Evolutionary conservation across 2,797 vertebrate species (phyloP).

Genomic region (Eidolon dupreanum): DNA sequence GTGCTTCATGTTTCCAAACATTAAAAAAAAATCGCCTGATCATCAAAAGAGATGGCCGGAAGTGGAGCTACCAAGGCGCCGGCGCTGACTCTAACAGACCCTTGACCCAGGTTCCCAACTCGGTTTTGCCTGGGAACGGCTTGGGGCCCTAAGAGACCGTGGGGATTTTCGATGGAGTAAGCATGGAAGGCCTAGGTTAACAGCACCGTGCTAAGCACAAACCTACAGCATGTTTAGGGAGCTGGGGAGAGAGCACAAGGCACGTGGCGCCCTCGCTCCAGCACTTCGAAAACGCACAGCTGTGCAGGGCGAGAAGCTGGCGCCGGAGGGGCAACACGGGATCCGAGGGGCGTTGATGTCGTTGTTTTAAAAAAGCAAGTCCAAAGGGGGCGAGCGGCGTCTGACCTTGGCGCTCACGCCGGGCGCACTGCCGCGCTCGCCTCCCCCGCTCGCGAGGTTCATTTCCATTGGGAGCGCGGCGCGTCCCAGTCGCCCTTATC

Average conservation of each 20-base stretch:
- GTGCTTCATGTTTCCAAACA: conserved; percentile 39
- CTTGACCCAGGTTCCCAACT: not conserved
- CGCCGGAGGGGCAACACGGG: not conserved
- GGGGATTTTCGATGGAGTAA: not conserved
- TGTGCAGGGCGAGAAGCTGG: not conserved
- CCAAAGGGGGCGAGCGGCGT: not conserved
- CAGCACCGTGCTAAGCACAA: not conserved
- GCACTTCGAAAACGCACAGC: conserved; percentile 22
- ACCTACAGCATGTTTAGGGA: not conserved
- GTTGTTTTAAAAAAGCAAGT: not conserved
- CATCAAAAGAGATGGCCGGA: conserved; percentile 26
- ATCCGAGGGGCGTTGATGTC: no score
- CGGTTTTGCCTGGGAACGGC: not conserved
- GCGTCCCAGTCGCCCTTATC: conserved; percentile 48
- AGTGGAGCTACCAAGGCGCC: not conserved
- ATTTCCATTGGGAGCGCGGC: conserved; percentile 66
- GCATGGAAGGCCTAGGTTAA: not conserved
- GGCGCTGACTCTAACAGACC: not conserved
- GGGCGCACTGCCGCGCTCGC: not conserved
- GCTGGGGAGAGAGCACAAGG: not conserved
- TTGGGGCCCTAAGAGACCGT: not conserved
- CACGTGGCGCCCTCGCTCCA: not conserved
- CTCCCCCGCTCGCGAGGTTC: conserved; percentile 45
- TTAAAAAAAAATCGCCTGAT: not conserved
- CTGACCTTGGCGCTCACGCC: not conserved